These are phyloP conservation scores for Hirudinaria manillensis DNA, from an alignment of 2,888 invertebrate species.

Conservation along the genomic window DNA sequence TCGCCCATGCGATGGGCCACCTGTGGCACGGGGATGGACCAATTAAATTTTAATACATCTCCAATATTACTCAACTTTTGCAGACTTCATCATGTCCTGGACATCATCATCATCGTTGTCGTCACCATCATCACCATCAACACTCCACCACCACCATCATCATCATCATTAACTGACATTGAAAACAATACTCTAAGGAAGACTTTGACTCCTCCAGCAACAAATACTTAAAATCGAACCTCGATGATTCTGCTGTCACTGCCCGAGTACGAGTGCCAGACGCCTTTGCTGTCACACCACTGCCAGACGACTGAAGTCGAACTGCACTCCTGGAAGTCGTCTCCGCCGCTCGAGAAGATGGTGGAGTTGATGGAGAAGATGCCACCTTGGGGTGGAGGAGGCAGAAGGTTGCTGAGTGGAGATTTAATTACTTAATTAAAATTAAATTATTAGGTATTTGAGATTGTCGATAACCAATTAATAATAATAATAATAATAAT, in stretches of 20 bases:
- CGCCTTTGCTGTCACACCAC: conserved; percentile 88
- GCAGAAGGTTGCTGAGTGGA: conserved; percentile 11
- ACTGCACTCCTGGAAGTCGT: background rate
- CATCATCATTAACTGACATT: too few relatives aligned
- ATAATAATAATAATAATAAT: too few relatives aligned
- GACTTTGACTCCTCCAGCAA: too few relatives aligned
- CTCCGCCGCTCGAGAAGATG: background rate
- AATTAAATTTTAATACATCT: too few relatives aligned
- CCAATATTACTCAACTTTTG: too few relatives aligned
- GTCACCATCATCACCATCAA: too few relatives aligned
- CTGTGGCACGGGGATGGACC: conserved; percentile 54
- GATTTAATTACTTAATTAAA: too few relatives aligned
- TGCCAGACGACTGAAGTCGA: conserved; percentile 74
- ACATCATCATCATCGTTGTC: too few relatives aligned
- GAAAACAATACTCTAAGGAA: too few relatives aligned
- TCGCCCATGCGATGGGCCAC: conserved; percentile 86
- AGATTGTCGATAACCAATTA: background rate
- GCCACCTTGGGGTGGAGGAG: background rate
- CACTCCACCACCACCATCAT: too few relatives aligned
- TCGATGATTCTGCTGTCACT: conserved; percentile 90
- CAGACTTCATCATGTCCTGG: too few relatives aligned
- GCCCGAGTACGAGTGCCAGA: conserved; percentile 83
- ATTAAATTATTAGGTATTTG: too few relatives aligned
- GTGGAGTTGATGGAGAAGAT: conserved; percentile 9
- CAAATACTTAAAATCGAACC: conserved; percentile 54